A percentile compares a stretch with the other conserved stretches of the same genome.
These are phyloP conservation scores for Physella acuta DNA, from an alignment of 1,140 invertebrate genomes.

Conservation along the genomic window DNA sequence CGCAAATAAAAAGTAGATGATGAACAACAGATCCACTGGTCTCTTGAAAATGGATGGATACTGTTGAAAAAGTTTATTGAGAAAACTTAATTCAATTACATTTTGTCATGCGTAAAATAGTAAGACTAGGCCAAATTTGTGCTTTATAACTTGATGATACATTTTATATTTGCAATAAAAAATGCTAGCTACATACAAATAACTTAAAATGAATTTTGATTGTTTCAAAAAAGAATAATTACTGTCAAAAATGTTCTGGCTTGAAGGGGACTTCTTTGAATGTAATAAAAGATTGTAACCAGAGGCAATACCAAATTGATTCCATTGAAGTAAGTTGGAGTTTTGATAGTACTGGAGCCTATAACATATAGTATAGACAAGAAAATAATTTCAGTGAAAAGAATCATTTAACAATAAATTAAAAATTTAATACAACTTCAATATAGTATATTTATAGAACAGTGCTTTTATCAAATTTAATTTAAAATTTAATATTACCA, in stretches of 20 bases:
- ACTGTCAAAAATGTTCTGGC: slow-evolving; percentile 27
- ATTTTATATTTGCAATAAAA: too few species aligned
- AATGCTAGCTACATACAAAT: too few species aligned
- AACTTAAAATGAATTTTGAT: too few species aligned
- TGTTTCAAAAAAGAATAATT: not conserved
- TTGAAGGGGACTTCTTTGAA: slow-evolving; percentile 32
- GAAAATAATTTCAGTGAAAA: not conserved
- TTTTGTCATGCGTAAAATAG: too few species aligned
- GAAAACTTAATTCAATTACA: too few species aligned
- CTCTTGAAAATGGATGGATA: not conserved
- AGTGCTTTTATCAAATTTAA: not conserved
- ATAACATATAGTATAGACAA: not conserved
- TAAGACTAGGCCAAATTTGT: too few species aligned
- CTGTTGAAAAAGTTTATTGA: too few species aligned
- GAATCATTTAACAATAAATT: not conserved
- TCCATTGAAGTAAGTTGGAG: slow-evolving; percentile 43
- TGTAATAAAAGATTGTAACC: slow-evolving; percentile 33
- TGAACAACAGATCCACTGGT: not conserved
- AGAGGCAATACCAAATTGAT: slow-evolving; percentile 43
- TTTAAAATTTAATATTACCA: slow-evolving; percentile 35
- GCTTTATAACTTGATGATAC: too few species aligned
- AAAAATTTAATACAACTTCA: not conserved
- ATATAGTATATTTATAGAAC: not conserved
- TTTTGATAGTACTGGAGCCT: slow-evolving; percentile 42
- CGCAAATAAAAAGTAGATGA: not conserved